These are phyloP conservation scores for Pissodes strobi DNA, from an alignment of 1,140 invertebrate species.

Conservation along the genomic window DNA sequence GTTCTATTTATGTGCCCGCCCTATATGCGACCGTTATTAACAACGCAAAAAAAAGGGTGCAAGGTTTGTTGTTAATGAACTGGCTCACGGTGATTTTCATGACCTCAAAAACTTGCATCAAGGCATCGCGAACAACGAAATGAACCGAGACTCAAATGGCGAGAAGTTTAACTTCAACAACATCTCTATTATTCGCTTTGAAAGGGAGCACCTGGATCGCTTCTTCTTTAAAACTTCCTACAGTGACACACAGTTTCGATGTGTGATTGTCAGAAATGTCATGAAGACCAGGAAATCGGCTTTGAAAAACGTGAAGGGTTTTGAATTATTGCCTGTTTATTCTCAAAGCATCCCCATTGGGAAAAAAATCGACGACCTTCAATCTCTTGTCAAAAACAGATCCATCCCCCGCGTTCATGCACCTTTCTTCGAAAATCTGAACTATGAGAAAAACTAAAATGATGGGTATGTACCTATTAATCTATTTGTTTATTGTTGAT, in stretches of 20 bases:
- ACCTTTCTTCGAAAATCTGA: too few species aligned
- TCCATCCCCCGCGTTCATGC: too few species aligned
- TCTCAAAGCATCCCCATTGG: neutral
- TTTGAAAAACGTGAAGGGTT: slow-evolving; percentile 1
- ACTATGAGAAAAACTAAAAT: too few species aligned
- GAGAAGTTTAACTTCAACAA: neutral
- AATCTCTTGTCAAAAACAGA: slow-evolving; percentile 1
- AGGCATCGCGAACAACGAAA: neutral
- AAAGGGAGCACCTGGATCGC: neutral
- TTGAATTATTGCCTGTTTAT: neutral
- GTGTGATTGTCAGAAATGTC: neutral
- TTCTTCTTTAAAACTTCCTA: slow-evolving; percentile 13
- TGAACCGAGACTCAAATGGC: slow-evolving; percentile 6
- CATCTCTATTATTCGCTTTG: too few species aligned
- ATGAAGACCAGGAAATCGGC: neutral
- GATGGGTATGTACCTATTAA: too few species aligned
- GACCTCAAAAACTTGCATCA: slow-evolving; percentile 20
- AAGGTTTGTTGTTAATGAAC: slow-evolving; percentile 25
- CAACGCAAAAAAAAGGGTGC: slow-evolving; percentile 42
- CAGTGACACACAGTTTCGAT: neutral
- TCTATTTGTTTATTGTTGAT: too few species aligned
- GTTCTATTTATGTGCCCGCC: slow-evolving; percentile 23
- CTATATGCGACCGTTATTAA: slow-evolving; percentile 33
- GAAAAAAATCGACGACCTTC: slow-evolving; percentile 1
- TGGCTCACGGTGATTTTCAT: slow-evolving; percentile 41